These are phyloP conservation scores for Helicorthomorpha holstii DNA, from an alignment of 1,140 invertebrate genomes.

Conservation along the genomic window DNA sequence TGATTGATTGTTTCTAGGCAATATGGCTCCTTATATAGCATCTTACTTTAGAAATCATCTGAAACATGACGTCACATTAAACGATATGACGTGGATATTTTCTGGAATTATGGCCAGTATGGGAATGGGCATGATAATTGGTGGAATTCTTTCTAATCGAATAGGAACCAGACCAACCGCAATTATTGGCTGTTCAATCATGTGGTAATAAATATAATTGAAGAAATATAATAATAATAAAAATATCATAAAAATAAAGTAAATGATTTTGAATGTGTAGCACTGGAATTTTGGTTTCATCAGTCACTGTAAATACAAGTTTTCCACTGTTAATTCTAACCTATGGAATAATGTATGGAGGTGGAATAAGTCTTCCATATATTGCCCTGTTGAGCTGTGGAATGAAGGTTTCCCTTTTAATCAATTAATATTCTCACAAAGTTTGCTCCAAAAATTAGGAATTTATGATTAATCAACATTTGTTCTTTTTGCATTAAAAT, in stretches of 20 bases:
- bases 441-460: too few species aligned
- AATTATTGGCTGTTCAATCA: constrained; percentile 18
- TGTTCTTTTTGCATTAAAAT: not conserved
- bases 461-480: too few species aligned
- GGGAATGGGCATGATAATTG: constrained; percentile 23
- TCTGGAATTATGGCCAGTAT: constrained; percentile 20
- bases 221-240: too few species aligned
- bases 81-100: constrained; percentile 25
- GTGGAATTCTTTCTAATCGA: constrained; percentile 20
- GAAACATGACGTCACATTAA: constrained; percentile 18
- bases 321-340: constrained; percentile 10
- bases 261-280: constrained; percentile 13
- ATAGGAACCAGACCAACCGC: constrained; percentile 21
- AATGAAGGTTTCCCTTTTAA: constrained; percentile 23
- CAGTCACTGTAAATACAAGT: constrained; percentile 20
- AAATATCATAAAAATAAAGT: not conserved
- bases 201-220: constrained; percentile 12
- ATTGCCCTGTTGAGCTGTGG: constrained; percentile 23
- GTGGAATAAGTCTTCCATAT: constrained; percentile 27
- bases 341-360: constrained; percentile 26
- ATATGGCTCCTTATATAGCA: constrained; percentile 29
- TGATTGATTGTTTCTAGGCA: constrained; percentile 17
- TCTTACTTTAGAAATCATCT: constrained; percentile 23
- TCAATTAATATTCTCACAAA: not conserved
- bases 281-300: constrained; percentile 22